These are phyloP conservation scores for Tetheella fluctuosa DNA, from an alignment of 2,888 invertebrate species.

Conservation along the genomic window DNA sequence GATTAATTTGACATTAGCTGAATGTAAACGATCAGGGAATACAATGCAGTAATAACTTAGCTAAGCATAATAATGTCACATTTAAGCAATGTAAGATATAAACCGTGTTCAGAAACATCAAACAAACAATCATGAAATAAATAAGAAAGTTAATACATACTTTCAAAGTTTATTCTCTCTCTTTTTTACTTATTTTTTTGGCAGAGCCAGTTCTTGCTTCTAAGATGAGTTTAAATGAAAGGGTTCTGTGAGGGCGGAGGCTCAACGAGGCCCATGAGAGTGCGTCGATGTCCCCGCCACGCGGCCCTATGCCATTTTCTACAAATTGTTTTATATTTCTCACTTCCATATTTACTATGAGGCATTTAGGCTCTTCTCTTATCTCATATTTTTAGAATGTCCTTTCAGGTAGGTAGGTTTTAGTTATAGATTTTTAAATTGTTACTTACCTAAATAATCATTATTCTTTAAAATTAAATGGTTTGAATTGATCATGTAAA, in stretches of 20 bases:
- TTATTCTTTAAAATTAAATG: no score
- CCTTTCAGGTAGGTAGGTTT: no score
- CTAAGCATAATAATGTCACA: no score
- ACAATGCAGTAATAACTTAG: no score
- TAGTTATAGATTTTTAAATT: no score
- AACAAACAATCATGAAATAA: background rate
- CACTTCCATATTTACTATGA: conserved; percentile 25
- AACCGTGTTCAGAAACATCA: no score
- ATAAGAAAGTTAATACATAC: background rate
- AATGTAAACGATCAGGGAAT: no score
- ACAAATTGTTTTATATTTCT: conserved; percentile 60
- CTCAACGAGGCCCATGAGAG: conserved; percentile 48
- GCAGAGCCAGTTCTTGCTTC: background rate
- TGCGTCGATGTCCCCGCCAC: conserved; percentile 27
- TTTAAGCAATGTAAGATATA: no score
- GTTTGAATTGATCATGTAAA: no score
- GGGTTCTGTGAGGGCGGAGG: conserved; percentile 32
- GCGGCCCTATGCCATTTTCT: conserved; percentile 34
- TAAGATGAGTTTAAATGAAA: conserved; percentile 17
- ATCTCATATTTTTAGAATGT: no score
- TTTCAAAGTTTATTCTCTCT: background rate
- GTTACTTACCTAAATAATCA: no score
- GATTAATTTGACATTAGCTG: no score
- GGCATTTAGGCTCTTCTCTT: background rate
- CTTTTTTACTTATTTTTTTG: background rate